phyloP scores from a whole-genome alignment of 2,113 vertebrate genomes.

The Ploceus nigricollis region DNA sequence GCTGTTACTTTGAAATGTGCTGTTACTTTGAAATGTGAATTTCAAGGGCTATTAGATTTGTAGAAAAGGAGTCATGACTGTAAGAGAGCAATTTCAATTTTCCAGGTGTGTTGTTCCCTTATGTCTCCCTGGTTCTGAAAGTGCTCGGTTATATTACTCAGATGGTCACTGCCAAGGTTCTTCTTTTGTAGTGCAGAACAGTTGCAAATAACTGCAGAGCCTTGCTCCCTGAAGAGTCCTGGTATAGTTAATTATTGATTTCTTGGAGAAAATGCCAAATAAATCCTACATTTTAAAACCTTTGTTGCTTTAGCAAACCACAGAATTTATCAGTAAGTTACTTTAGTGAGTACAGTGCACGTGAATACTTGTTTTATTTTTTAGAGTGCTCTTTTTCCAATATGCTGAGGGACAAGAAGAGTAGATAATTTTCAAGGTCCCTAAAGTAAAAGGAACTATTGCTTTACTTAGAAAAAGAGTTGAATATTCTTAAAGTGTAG shows the following conservation, averaged over 20 bases:
- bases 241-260: background rate
- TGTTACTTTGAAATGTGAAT: background rate
- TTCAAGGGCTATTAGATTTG: background rate
- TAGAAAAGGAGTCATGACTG: background rate
- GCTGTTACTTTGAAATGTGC: background rate
- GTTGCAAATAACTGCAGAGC: background rate
- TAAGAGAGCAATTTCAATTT: background rate
- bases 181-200: background rate
- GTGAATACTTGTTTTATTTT: background rate
- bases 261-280: background rate
- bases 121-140: background rate
- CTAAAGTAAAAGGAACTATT: background rate
- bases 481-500: background rate
- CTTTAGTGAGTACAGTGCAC: background rate
- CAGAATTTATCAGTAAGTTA: background rate
- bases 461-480: background rate
- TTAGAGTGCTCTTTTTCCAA: background rate
- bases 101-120: background rate
- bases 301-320: background rate
- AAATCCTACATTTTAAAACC: background rate
- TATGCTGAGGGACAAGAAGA: background rate
- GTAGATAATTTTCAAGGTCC: background rate
- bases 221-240: background rate
- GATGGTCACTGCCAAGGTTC: background rate
- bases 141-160: accelerated